phyloP scores from a whole-genome alignment of 2,113 vertebrate species.

The Grammatotria lemairii region DNA sequence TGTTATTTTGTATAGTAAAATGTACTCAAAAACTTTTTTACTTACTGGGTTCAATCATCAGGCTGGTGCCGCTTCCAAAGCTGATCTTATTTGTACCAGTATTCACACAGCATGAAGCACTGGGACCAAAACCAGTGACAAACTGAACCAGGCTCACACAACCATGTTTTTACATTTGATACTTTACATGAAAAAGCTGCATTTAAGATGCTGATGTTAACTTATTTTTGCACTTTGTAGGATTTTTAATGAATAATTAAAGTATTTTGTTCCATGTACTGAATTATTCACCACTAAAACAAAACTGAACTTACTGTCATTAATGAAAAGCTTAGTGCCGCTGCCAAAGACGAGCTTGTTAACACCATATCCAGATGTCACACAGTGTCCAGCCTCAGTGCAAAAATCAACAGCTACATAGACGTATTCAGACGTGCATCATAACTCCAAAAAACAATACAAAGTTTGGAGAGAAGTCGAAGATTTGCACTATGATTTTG shows the following conservation, averaged over 20 bases:
- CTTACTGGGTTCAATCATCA: background rate
- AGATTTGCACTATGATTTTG: rapidly evolving
- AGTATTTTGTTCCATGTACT: too few relatives aligned
- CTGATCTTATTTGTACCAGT: rapidly evolving
- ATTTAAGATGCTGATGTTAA: background rate
- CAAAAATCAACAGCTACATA: rapidly evolving
- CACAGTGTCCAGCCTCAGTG: background rate
- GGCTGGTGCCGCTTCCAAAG: background rate
- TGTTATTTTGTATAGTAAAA: background rate
- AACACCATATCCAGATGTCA: background rate
- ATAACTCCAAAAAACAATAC: rapidly evolving
- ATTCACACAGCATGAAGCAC: background rate
- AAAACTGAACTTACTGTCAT: background rate
- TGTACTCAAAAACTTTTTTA: background rate
- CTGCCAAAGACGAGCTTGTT: rapidly evolving
- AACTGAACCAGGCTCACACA: background rate
- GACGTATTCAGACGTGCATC: background rate
- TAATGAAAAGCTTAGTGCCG: background rate
- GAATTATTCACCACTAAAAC: background rate
- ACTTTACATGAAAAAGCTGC: rapidly evolving
- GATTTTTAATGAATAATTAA: too few relatives aligned
- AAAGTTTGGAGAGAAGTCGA: background rate
- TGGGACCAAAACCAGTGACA: background rate
- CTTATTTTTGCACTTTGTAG: background rate
- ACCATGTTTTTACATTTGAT: rapidly evolving